phyloP scores from a whole-genome alignment of 2,888 invertebrate species.

The Phrixothrix hirtus region DNA sequence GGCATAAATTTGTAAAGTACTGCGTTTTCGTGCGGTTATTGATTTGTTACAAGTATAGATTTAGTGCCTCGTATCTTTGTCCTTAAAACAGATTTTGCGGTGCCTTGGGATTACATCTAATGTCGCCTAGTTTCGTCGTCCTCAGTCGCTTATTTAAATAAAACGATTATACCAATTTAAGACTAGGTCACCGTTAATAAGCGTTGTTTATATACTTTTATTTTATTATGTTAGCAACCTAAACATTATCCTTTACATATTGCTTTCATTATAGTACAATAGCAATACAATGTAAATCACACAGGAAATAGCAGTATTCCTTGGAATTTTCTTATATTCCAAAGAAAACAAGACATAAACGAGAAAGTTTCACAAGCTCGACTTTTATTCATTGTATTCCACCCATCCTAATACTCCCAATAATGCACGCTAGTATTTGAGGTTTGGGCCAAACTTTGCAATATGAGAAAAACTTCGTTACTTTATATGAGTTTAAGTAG shows the following conservation, averaged over 20 bases:
- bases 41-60: too few relatives aligned
- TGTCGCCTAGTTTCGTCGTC: too few relatives aligned
- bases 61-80: too few relatives aligned
- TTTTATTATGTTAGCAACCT: neutral
- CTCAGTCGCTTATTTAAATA: too few relatives aligned
- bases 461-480: conserved; percentile 23
- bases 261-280: conserved; percentile 7
- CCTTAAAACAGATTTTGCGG: too few relatives aligned
- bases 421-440: conserved; percentile 20
- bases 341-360: conserved; percentile 22
- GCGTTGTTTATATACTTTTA: too few relatives aligned
- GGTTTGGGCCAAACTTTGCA: conserved; percentile 22
- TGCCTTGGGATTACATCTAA: too few relatives aligned
- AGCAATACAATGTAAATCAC: conserved; percentile 12
- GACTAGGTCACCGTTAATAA: too few relatives aligned
- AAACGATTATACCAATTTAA: too few relatives aligned
- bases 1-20: too few relatives aligned
- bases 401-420: conserved; percentile 19
- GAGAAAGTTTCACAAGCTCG: conserved; percentile 18
- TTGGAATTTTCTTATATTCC: conserved; percentile 14
- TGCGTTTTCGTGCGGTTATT: too few relatives aligned
- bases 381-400: conserved; percentile 25
- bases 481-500: conserved; percentile 20
- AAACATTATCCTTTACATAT: conserved; percentile 5
- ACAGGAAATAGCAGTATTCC: conserved; percentile 9